A percentile compares a stretch with the other conserved stretches of the same genome.
phyloP scores from a whole-genome alignment of 2,113 vertebrate species.

The Microcebus lehilahytsara region DNA sequence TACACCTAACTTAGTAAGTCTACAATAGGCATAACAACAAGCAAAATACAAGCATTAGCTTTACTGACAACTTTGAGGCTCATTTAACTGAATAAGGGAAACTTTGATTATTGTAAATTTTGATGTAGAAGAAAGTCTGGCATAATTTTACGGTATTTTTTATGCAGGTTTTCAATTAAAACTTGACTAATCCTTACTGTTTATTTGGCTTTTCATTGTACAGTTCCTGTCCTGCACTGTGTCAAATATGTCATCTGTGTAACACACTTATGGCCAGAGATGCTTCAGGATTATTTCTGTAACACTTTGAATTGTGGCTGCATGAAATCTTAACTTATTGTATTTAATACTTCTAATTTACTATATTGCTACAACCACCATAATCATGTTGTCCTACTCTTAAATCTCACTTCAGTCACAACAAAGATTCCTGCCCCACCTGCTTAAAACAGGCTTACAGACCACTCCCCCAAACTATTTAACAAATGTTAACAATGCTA shows the following conservation, averaged over 20 bases:
- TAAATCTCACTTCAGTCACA: conserved; percentile 72
- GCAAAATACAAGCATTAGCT: background rate
- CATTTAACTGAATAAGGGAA: conserved; percentile 27
- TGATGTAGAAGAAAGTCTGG: conserved; percentile 57
- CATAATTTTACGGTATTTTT: conserved; percentile 68
- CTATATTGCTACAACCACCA: conserved; percentile 45
- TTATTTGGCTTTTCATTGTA: conserved; percentile 78
- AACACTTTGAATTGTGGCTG: conserved; percentile 51
- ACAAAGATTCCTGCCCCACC: conserved; percentile 74
- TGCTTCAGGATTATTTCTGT: conserved; percentile 65
- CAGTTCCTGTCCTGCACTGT: conserved; percentile 70
- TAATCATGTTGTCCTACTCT: conserved; percentile 64
- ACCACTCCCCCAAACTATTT: conserved; percentile 82
- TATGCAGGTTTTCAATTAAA: conserved; percentile 77
- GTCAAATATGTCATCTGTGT: conserved; percentile 78
- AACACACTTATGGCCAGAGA: conserved; percentile 76
- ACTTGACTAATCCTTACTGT: conserved; percentile 70
- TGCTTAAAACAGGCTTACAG: conserved; percentile 75
- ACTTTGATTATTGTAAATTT: conserved; percentile 47
- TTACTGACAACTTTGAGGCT: conserved; percentile 32
- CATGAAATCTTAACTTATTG: conserved; percentile 48
- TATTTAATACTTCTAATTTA: conserved; percentile 71
- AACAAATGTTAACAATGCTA: conserved; percentile 85
- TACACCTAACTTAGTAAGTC: background rate
- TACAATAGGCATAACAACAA: background rate